Conservation (phyloP, 2,113 vertebrate genomes). For the Rhinopomastus cyanomelas region DNA sequence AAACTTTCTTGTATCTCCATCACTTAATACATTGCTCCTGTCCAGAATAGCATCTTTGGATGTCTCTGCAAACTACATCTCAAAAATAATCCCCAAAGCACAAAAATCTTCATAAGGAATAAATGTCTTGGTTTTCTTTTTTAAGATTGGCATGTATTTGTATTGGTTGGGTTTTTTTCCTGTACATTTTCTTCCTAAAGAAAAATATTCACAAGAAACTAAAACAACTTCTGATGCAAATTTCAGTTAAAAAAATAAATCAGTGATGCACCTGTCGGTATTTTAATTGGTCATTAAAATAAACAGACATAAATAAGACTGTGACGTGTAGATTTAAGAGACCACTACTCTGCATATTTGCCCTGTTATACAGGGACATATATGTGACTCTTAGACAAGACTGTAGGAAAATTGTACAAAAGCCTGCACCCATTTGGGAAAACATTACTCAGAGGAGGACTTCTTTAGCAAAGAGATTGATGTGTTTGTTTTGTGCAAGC, state of each 20-base stretch:
- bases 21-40: background rate
- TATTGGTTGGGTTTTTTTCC: background rate
- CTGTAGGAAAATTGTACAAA: background rate
- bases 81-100: background rate
- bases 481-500: background rate
- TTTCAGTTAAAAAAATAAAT: background rate
- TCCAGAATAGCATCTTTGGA: background rate
- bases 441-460: background rate
- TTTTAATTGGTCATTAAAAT: background rate
- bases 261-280: background rate
- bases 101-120: background rate
- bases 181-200: background rate
- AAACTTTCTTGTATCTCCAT: background rate
- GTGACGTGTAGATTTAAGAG: background rate
- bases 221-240: background rate
- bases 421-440: background rate
- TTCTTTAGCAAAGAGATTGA: slow-evolving; percentile 3
- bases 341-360: background rate
- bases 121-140: background rate
- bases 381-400: background rate
- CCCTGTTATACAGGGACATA: background rate
- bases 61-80: background rate
- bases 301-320: background rate
- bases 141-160: background rate
- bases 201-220: background rate